Conservation (phyloP, 2,113 vertebrate genomes). For the Turdus rufiventris region DNA sequence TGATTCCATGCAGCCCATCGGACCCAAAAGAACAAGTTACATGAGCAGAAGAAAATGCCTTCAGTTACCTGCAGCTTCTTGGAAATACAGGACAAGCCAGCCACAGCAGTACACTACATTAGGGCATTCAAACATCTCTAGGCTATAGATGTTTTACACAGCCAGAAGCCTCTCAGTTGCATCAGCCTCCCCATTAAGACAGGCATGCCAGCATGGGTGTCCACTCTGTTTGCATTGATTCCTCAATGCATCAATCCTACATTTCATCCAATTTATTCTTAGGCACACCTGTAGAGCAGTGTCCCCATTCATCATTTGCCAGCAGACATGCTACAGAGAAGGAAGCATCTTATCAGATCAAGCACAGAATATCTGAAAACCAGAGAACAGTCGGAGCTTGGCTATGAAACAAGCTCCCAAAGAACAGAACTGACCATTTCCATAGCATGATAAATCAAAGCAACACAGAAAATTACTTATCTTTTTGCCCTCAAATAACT, state of each 20-base stretch:
- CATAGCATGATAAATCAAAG: not conserved
- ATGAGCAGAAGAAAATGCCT: not conserved
- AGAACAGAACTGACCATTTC: not conserved
- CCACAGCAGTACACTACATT: not conserved
- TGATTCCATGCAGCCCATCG: not conserved
- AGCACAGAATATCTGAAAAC: not conserved
- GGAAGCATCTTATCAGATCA: not conserved
- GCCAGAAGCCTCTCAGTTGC: not conserved
- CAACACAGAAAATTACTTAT: fast-evolving
- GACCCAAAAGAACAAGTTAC: not conserved
- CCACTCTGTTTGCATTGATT: not conserved
- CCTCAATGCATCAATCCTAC: not conserved
- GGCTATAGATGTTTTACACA: not conserved
- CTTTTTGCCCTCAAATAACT: not conserved
- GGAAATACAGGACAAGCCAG: not conserved
- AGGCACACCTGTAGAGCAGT: too few relatives aligned
- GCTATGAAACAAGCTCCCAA: not conserved
- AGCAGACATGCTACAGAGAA: not conserved
- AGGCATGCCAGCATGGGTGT: fast-evolving
- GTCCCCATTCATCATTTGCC: not conserved
- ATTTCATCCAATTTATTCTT: not conserved
- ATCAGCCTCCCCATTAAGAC: not conserved
- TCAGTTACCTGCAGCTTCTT: not conserved
- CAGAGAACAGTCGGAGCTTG: not conserved
- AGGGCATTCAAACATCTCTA: not conserved